Conservation (phyloP, 2,888 invertebrate species). For the Hartigia nigra region DNA sequence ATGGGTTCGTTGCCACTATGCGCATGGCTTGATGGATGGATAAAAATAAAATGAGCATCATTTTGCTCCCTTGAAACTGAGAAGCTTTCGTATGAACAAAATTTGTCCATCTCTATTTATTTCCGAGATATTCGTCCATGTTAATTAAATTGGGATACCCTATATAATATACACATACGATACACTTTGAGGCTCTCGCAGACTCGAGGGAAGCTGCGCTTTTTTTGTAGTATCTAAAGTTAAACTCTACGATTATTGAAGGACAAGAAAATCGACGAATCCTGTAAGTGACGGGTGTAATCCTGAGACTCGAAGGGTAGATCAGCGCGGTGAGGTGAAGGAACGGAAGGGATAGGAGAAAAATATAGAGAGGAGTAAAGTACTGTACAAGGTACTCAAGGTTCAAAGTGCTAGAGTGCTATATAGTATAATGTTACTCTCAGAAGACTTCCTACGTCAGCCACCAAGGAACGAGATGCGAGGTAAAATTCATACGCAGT, state of each 20-base stretch:
- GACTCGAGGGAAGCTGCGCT: not conserved
- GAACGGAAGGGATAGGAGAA: not conserved
- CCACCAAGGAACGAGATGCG: not conserved
- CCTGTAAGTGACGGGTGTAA: not conserved
- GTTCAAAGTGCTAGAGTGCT: not conserved
- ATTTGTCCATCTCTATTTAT: too few species aligned
- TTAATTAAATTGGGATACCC: not conserved
- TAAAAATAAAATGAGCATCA: too few species aligned
- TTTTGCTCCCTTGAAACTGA: too few species aligned
- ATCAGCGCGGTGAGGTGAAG: not conserved
- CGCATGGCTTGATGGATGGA: not conserved
- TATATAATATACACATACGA: not conserved
- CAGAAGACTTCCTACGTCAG: not conserved
- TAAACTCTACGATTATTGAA: not conserved
- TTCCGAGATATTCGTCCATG: too few species aligned
- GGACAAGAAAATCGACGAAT: not conserved
- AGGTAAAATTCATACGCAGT: not conserved
- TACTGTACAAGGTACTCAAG: not conserved
- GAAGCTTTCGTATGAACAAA: too few species aligned
- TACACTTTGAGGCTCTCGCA: not conserved
- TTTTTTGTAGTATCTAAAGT: not conserved
- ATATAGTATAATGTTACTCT: not conserved
- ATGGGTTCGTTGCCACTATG: conserved; percentile 11
- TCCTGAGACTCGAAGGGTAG: not conserved
- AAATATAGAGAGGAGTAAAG: too few species aligned